A percentile compares a stretch with the other conserved stretches of the same genome.
Conservation (phyloP, 1,140 invertebrate genomes). For the Chymomyza costata region DNA sequence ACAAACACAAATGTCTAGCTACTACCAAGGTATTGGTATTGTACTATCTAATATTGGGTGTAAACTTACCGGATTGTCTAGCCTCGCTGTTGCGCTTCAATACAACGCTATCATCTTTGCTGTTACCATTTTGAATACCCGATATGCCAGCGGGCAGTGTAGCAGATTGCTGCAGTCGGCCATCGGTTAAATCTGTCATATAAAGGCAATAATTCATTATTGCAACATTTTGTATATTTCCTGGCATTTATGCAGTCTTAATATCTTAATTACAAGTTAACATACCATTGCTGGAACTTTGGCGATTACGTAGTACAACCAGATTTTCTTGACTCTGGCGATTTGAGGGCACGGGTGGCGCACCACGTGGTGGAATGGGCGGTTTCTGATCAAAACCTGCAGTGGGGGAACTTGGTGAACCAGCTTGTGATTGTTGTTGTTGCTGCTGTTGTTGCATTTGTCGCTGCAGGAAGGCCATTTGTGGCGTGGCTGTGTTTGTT, state of each 20-base stretch:
- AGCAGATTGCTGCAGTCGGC: constrained; percentile 45
- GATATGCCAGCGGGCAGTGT: constrained; percentile 54
- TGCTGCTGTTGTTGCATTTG: constrained; percentile 74
- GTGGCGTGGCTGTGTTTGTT: constrained; percentile 50
- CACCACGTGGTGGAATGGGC: constrained; percentile 78
- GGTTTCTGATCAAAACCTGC: constrained; percentile 76
- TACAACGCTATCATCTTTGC: constrained; percentile 48
- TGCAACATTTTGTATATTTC: no score
- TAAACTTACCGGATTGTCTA: constrained; percentile 71
- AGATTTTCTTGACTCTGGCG: constrained; percentile 72
- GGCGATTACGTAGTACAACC: constrained; percentile 58
- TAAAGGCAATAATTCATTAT: neutral
- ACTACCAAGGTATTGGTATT: neutral
- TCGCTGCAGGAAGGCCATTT: constrained; percentile 73
- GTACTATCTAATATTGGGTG: no score
- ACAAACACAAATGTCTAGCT: neutral
- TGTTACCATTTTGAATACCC: constrained; percentile 58
- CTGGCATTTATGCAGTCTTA: neutral
- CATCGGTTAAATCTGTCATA: constrained; percentile 41
- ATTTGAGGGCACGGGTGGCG: constrained; percentile 77
- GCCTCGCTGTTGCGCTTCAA: constrained; percentile 63
- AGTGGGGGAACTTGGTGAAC: constrained; percentile 70
- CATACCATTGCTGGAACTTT: constrained; percentile 60
- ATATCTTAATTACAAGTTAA: no score
- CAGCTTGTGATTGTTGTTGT: constrained; percentile 46